Evolutionary conservation across 2,797 vertebrate species (phyloP), one percentile per base, ranked within the genome.

Genomic region (Micropoecilia bifurca): DNA sequence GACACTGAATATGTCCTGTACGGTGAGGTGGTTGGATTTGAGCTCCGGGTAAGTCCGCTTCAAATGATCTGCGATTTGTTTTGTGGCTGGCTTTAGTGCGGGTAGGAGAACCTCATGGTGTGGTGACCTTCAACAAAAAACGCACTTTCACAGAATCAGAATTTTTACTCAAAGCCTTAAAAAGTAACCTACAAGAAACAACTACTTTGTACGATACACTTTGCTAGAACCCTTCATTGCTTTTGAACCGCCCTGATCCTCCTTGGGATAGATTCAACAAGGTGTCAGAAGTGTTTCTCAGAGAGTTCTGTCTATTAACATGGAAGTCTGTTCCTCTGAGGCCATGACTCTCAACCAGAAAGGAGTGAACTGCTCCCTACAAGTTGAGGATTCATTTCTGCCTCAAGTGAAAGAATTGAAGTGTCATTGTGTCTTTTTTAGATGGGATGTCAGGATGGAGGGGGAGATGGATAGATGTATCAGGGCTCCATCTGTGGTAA

Each of bases 1-100:
- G 88, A 89, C 82, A 87, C 84, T 39, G 33, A 86, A 85, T 88
- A 80, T 80, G 77, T 85, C 76, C 73, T 45, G 41, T 74, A 76
- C 57, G 74, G 43, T 61, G 43, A 55, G 57, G 76, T 2, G 68
- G 66, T 59, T 73, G 68, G 25, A 36, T 76, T 76, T 73, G 80
- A 75, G 61, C 89, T 79, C 86, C 45, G 45, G 25, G 74, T 72
- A 25, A 4, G 66, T 84, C 0, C 6, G 0, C 36, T 28, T 43
- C 36, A 78, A n/a, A 76, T 68, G 22, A 14, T 55, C 33, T 61
- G 41, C 39, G 55, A 66, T 45, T 28, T 68, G 43, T 18, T 33
- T 76, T 71, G 14, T 33, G 25, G 13, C 22, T n/a, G n/a, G 22
- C 39, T 28, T 71, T 28, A 16, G 12, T 43, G 5, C 2, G 25